phyloP scores from a whole-genome alignment of 64 coral and sea anemone species.

The Porites lutea region DNA sequence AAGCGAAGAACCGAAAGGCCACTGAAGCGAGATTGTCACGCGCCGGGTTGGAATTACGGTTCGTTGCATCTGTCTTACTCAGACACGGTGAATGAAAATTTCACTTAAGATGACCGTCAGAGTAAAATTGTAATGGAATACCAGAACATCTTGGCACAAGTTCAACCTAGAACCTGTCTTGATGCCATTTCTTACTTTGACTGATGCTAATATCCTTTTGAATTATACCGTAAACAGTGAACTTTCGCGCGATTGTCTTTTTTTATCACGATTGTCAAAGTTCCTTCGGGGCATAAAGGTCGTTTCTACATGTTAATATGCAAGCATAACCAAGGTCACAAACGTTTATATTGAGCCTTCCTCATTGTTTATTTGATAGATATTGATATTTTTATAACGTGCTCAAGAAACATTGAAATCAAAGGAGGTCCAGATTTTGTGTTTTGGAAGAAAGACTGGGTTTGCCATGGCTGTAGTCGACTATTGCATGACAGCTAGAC shows the following conservation, averaged over 20 bases:
- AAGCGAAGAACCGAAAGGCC: neutral
- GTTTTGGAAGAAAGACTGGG: neutral
- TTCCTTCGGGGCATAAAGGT: neutral
- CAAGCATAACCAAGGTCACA: neutral
- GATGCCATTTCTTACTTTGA: neutral
- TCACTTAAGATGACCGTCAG: neutral
- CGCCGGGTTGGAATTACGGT: neutral
- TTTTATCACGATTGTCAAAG: slow-evolving; percentile 12
- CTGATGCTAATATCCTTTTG: slow-evolving; percentile 1
- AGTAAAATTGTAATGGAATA: neutral
- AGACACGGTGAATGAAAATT: neutral
- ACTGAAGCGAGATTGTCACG: slow-evolving; percentile 4
- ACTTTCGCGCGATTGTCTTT: neutral
- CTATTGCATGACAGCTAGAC: neutral
- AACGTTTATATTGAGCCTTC: neutral
- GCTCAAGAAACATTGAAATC: neutral
- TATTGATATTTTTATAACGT: neutral
- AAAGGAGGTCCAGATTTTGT: neutral
- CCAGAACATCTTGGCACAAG: neutral
- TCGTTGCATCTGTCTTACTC: neutral
- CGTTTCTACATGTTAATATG: neutral
- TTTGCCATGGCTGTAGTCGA: neutral
- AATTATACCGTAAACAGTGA: neutral
- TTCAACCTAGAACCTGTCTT: neutral
- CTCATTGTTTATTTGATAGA: neutral